Evolutionary conservation across 2,888 invertebrate species (phyloP), one percentile per base, ranked within the genome.

Genomic region (Linnaemya tessellans): DNA sequence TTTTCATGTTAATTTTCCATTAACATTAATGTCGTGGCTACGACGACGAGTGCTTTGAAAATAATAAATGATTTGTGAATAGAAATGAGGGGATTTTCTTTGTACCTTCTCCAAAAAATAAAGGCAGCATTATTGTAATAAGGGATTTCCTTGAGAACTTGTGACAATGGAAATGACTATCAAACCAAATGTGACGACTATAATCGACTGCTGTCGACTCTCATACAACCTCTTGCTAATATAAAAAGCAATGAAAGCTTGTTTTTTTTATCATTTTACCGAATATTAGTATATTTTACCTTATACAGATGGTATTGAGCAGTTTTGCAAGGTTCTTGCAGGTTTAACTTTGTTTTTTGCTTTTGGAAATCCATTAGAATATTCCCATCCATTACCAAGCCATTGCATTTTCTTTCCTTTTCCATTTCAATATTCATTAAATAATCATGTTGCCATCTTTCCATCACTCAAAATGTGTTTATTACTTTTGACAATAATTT

Each of bases 71-170:
- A 25, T 56, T 41, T 25, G 25, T 56, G 43, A 25, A 41, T 11
- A 18, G 5, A 54, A n/a, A 25, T 41, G 30, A 30, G 30, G 30
- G 30, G 15, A 5, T 15, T 22, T 30, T 30, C 5, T 30, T 30
- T 30, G 10, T 3, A 68, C 1, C n/a, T n/a, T n/a, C n/a, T n/a
- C n/a, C n/a, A n/a, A n/a, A 46, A 18, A 18, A 25, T 38, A 35
- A 20, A 35, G 15, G 22, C 8, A 5, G 64, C 22, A 41, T 43
- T n/a, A 46, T n/a, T 46, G 11, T 22, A n/a, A n/a, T n/a, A 15
- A 9, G n/a, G 46, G n/a, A 65, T 49, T 65, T 65, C 46, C 30
- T 46, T 65, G 25, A 46, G 65, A 49, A 30, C 7, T 49, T n/a
- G 5, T 65, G 3, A 9, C 41, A 20, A 15, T 30, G 3, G 15